Percentiles rank a stretch among this genome's conserved stretches.
phyloP scores from a whole-genome alignment of 2,113 vertebrate genomes.

The Morone chrysops region DNA sequence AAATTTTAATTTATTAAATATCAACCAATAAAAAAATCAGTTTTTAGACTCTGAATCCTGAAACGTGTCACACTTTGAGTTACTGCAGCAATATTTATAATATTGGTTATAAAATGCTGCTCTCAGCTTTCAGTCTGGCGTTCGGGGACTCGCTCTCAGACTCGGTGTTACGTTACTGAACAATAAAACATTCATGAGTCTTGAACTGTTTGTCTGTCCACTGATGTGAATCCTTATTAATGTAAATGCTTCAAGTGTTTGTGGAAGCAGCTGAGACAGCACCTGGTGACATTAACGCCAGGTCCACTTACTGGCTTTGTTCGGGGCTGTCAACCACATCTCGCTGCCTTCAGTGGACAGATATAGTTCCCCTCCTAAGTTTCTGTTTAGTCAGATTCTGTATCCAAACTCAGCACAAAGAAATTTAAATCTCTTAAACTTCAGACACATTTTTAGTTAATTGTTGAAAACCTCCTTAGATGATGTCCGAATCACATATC shows the following conservation, averaged over 20 bases:
- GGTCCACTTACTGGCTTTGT: not conserved
- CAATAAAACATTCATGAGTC: conserved; percentile 38
- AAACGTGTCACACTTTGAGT: no score
- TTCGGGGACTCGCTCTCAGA: not conserved
- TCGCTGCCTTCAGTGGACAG: not conserved
- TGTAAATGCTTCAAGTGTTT: not conserved
- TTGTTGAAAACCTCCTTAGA: no score
- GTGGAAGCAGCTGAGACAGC: no score
- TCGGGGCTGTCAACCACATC: not conserved
- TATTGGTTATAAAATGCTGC: not conserved
- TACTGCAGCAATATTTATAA: no score
- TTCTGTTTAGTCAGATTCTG: no score
- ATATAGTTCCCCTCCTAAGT: not conserved
- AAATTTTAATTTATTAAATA: no score
- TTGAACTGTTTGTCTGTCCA: conserved; percentile 1
- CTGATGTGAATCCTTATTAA: conserved; percentile 1
- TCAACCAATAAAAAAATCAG: no score
- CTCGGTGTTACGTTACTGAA: not conserved
- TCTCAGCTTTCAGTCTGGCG: conserved; percentile 24
- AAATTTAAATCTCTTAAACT: no score
- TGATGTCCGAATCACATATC: no score
- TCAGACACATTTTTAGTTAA: no score
- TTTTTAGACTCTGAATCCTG: no score
- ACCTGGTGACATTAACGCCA: not conserved
- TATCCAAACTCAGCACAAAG: no score